Base-by-base conservation (phyloP, 2,888 invertebrate genomes). In the Copidosoma aretas region DNA sequence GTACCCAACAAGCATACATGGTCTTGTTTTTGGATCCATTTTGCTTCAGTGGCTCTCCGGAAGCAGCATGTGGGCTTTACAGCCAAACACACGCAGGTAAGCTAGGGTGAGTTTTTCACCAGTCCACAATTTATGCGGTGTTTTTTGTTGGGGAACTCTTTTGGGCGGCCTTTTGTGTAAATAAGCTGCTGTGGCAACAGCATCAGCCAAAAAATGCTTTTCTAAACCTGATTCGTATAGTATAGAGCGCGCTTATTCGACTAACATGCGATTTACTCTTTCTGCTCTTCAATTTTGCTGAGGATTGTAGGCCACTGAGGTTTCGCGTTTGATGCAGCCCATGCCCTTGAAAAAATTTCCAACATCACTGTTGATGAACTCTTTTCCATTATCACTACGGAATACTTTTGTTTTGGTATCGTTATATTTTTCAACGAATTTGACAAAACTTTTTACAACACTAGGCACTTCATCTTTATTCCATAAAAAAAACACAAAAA, bases 401-500 rank as follows among this genome's bases (percentile, higher is more conserved):
- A 62, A 4, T 2, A 1, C 43, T 41, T 63, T 63, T 15, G 62
- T 52, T 15, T 58, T 62, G 1, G 1, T 1, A 1, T 12, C 25
- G 15, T 1, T 22, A 46, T 67, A 53, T 24, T 46, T 60, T 52
- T 63, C 39, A 5, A 51, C 58, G n/a, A 43, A 57, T 1, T 56
- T 46, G 10, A 63, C 72, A 46, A 73, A 64, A 46, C 63, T 61
- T 21, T 56, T 62, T 51, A 66, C 64, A 10, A 67, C 53, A 19
- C 43, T 53, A 1, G 25, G 17, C 15, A 53, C 49, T 64, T 64
- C 25, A n/a, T n/a, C n/a, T n/a, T n/a, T n/a, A n/a, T n/a, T n/a
- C n/a, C n/a, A n/a, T n/a, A n/a, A n/a, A 32, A 32, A 5, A 32
- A 32, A 32, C 32, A 32, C 3, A 32, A 3, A 32, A 3, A 32